Percentiles rank a stretch among this genome's conserved stretches.
phyloP scores from a whole-genome alignment of 2,797 vertebrate species.

The Peromyscus melanophrys region DNA sequence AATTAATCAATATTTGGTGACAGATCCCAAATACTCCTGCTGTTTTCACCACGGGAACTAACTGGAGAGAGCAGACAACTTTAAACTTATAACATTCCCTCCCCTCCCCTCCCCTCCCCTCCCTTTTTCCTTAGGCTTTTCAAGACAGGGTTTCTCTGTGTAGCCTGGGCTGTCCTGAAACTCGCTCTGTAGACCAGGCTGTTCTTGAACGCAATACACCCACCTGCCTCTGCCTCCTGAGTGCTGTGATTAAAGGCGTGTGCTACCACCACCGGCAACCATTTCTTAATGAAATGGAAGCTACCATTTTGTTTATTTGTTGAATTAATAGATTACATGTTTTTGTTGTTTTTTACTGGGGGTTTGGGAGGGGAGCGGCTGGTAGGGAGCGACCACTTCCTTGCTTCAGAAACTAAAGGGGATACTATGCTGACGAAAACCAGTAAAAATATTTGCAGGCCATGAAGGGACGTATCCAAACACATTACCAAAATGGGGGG shows the following conservation, averaged over 20 bases:
- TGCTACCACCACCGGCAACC: not conserved
- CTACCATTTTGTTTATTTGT: constrained; percentile 16
- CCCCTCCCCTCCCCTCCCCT: no score
- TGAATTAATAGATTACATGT: constrained; percentile 48
- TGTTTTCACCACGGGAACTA: not conserved
- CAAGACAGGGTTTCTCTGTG: not conserved
- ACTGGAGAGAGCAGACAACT: constrained; percentile 41
- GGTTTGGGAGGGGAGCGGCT: not conserved
- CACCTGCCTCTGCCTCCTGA: not conserved
- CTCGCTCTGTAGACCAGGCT: not conserved
- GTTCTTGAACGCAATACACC: not conserved
- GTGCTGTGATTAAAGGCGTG: not conserved
- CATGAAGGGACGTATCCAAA: not conserved
- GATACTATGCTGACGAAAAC: not conserved
- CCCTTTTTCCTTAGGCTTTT: not conserved
- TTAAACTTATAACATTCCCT: constrained; percentile 1
- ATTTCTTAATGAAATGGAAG: constrained; percentile 70
- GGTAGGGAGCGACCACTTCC: not conserved
- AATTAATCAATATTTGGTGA: not conserved
- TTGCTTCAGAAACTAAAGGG: constrained; percentile 35
- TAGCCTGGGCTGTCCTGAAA: not conserved
- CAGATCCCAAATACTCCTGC: not conserved
- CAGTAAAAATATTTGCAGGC: not conserved
- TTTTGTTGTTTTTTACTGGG: not conserved
- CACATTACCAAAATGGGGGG: not conserved